Conservation (phyloP, 2,888 invertebrate species). For the Plebejus argus region DNA sequence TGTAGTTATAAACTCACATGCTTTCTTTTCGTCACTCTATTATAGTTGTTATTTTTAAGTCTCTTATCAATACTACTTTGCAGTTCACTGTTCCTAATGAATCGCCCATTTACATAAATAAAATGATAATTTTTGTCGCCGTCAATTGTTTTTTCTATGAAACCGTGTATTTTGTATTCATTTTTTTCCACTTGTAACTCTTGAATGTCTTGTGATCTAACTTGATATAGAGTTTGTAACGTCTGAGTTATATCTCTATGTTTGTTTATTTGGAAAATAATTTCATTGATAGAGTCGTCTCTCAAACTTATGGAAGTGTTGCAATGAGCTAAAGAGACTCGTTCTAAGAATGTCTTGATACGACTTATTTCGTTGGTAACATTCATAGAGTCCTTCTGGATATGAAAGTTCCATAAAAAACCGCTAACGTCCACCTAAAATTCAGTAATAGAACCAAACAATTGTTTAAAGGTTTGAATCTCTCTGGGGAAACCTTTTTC, state of each 20-base stretch:
- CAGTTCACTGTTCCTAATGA: constrained; percentile 72
- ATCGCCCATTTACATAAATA: constrained; percentile 84
- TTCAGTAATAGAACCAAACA: background rate
- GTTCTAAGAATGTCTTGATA: constrained; percentile 81
- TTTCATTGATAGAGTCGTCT: constrained; percentile 82
- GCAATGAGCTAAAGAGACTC: constrained; percentile 83
- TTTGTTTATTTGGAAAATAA: constrained; percentile 82
- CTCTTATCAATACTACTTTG: constrained; percentile 52
- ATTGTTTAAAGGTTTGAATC: too few relatives aligned
- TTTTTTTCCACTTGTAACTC: constrained; percentile 67
- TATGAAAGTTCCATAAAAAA: constrained; percentile 83
- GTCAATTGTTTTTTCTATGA: constrained; percentile 68
- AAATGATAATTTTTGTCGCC: constrained; percentile 69
- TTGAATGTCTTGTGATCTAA: constrained; percentile 60
- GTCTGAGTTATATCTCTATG: constrained; percentile 77
- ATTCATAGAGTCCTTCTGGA: constrained; percentile 80
- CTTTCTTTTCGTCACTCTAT: constrained; percentile 7
- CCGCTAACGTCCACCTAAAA: constrained; percentile 82
- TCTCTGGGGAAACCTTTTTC: too few relatives aligned
- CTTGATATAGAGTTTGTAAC: constrained; percentile 60
- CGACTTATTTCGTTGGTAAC: constrained; percentile 79
- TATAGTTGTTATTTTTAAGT: constrained; percentile 22
- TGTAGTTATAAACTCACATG: constrained; percentile 39
- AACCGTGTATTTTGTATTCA: constrained; percentile 77
- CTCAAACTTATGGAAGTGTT: constrained; percentile 84